Conservation (phyloP, 2,113 vertebrate genomes). For the Epinephelus lanceolatus region DNA sequence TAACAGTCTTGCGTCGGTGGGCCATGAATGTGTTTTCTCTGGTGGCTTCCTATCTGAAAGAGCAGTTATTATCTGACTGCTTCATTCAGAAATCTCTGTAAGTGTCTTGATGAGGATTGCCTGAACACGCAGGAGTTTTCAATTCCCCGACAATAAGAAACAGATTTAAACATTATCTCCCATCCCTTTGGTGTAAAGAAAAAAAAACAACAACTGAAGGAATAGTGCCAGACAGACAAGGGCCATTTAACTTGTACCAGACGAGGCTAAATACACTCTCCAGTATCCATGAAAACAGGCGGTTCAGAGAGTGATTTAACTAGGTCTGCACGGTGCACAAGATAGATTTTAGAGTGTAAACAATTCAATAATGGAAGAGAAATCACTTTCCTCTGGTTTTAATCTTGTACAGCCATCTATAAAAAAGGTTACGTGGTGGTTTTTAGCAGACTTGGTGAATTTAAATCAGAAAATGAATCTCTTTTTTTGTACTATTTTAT, state of each 20-base stretch:
- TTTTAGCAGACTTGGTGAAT: conserved; percentile 68
- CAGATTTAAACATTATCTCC: conserved; percentile 61
- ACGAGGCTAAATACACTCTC: conserved; percentile 74
- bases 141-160: conserved; percentile 40
- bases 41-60: conserved; percentile 48
- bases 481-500: conserved; percentile 72
- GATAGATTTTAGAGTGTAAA: conserved; percentile 72
- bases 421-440: conserved; percentile 73
- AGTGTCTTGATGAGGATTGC: conserved; percentile 43
- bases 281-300: conserved; percentile 72
- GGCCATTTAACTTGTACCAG: conserved; percentile 75
- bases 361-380: conserved; percentile 77
- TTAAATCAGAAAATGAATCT: conserved; percentile 76
- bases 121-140: conserved; percentile 49
- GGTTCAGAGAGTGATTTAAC: conserved; percentile 76
- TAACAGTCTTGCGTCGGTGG: conserved; percentile 26
- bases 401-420: conserved; percentile 73
- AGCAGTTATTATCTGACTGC: conserved; percentile 51
- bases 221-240: conserved; percentile 74
- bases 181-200: conserved; percentile 43
- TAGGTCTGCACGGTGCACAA: conserved; percentile 68
- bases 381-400: conserved; percentile 68
- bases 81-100: conserved; percentile 70
- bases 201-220: conserved; percentile 45
- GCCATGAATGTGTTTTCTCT: conserved; percentile 44